Percentiles rank a stretch among this genome's conserved stretches.
These are phyloP conservation scores for Bovichtus variegatus DNA, from an alignment of 2,797 vertebrate genomes.

Conservation along the genomic window DNA sequence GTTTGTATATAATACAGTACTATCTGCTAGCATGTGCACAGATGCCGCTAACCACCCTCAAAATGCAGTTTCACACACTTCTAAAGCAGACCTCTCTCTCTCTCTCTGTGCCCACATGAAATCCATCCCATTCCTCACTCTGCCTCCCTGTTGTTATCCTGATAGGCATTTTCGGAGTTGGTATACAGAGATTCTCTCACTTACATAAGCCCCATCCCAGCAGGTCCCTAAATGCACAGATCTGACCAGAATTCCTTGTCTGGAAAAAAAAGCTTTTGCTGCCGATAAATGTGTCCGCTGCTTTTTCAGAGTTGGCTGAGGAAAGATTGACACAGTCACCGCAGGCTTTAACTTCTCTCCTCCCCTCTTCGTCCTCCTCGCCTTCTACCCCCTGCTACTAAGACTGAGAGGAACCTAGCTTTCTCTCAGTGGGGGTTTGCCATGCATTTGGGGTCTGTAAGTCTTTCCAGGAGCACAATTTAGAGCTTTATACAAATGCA, in stretches of 20 bases:
- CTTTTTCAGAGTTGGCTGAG: constrained; percentile 45
- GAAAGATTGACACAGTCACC: constrained; percentile 62
- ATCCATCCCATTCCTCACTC: constrained; percentile 43
- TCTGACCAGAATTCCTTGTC: constrained; percentile 59
- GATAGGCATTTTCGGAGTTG: constrained; percentile 33
- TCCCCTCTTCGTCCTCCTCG: constrained; percentile 25
- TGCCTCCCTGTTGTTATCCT: constrained; percentile 55
- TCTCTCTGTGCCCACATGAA: constrained; percentile 52
- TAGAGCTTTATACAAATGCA: constrained; percentile 26
- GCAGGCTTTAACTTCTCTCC: constrained; percentile 47
- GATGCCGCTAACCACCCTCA: constrained; percentile 41
- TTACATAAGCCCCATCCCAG: constrained; percentile 52
- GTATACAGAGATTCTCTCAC: constrained; percentile 48
- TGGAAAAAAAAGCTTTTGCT: constrained; percentile 31
- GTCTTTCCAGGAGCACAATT: constrained; percentile 43
- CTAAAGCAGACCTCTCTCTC: constrained; percentile 38
- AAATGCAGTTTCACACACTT: constrained; percentile 47
- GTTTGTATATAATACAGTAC: constrained; percentile 15
- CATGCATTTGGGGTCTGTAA: constrained; percentile 28
- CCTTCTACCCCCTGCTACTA: constrained; percentile 34
- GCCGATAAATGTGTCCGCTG: constrained; percentile 51
- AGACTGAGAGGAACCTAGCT: constrained; percentile 45
- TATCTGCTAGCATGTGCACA: constrained; percentile 28
- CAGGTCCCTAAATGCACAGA: constrained; percentile 56
- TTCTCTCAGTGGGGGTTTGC: constrained; percentile 42